Base-by-base conservation (phyloP, 64 coral and sea anemone species). In the Trachythela sp. region DNA sequence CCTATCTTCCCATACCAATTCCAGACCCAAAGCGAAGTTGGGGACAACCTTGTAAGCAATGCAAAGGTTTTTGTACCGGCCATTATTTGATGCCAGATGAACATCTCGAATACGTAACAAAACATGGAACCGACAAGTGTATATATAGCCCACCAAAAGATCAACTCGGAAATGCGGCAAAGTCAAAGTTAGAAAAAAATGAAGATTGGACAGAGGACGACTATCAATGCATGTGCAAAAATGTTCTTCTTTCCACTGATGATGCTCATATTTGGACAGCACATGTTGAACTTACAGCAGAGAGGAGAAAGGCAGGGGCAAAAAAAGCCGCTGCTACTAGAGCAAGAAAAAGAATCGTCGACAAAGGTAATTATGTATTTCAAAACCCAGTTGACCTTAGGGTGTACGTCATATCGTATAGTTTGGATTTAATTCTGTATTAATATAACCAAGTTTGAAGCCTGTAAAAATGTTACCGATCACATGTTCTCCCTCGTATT, bases 191-290 rank as follows among this genome's bases (percentile, higher is more conserved):
- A 40, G 70, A 88, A 20, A 92, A 92, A 87, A 87, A 92, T 83
- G 71, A 92, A 84, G 91, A 88, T 42, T 92, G 91, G 91, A 92
- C 91, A 92, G 31, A 92, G 80, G 80, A 71, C 59, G 91, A 88
- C 77, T 88, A 88, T 40, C 49, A 88, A 84, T 60, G 85, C 39
- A 85, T 92, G 20, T 33, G 35, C 86, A 92, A 88, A 76, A 31
- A 24, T 32, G 80, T 85, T 33, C 91, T 92, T 84, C 76, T 92
- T 84, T 88, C 91, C 71, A 42, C 52, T 87, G 90, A 87, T 88
- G 91, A 92, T 88, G 86, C 54, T 71, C 76, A 59, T 48, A 85
- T 92, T 88, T 92, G 91, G 91, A 41, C 72, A 88, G 86, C 88
- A 85, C 86, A 88, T 59, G 39, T 70, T 85, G 91, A n/a, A 39